Conservation (phyloP, 2,113 vertebrate genomes). For the Columba livia region DNA sequence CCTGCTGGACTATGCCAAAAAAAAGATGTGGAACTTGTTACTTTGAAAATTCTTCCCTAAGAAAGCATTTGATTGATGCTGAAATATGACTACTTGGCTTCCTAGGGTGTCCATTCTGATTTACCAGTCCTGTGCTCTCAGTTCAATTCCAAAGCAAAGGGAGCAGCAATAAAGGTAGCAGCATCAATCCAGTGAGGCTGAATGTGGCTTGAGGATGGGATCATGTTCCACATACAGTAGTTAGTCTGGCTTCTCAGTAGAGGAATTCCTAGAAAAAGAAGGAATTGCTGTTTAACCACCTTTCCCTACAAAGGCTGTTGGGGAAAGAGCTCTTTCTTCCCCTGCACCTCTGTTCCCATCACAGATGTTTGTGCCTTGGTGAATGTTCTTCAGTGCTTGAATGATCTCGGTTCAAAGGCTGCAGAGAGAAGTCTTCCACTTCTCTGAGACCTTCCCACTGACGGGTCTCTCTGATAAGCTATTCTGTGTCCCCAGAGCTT, state of each 20-base stretch:
- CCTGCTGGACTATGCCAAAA: neutral
- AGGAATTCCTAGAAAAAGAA: neutral
- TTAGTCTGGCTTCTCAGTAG: neutral
- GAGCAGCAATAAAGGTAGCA: neutral
- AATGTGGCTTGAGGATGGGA: neutral
- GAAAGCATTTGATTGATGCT: neutral
- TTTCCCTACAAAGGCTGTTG: neutral
- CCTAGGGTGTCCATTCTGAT: neutral
- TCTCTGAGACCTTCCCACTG: neutral
- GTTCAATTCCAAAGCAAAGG: neutral
- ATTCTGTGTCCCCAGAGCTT: neutral
- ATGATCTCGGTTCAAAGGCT: neutral
- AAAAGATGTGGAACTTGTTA: neutral
- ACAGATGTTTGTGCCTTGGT: neutral
- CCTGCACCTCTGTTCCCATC: neutral
- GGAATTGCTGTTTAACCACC: neutral
- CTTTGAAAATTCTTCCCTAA: slow-evolving; percentile 9
- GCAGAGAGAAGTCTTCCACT: neutral
- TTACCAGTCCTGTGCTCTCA: neutral
- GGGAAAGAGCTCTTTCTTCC: neutral
- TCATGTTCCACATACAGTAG: neutral
- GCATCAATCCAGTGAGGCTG: neutral
- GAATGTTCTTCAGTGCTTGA: neutral
- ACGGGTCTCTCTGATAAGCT: neutral
- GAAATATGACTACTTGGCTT: neutral